Conservation (phyloP, 2,113 vertebrate genomes). For the Ahaetulla prasina region DNA sequence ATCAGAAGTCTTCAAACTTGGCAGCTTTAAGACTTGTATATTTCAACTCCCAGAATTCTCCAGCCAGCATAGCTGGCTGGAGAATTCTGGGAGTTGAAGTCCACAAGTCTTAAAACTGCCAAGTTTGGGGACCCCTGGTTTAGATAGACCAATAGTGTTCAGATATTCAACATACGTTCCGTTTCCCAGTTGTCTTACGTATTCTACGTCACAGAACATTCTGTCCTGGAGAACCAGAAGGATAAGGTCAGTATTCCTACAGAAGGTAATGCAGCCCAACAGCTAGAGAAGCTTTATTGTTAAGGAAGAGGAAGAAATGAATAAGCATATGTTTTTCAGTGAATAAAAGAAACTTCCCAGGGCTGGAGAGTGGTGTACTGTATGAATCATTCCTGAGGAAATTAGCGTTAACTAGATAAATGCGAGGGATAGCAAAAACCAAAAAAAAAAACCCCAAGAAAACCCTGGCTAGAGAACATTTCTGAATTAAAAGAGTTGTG, state of each 20-base stretch:
- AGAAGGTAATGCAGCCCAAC: constrained; percentile 54
- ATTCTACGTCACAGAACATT: not conserved
- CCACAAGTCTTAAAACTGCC: no score
- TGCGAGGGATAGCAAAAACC: constrained; percentile 52
- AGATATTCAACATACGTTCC: not conserved
- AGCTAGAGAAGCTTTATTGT: constrained; percentile 65
- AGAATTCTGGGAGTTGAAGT: no score
- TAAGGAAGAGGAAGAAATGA: constrained; percentile 61
- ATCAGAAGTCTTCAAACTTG: not conserved
- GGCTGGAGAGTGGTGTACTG: constrained; percentile 53
- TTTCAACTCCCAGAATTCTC: no score
- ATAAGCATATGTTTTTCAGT: constrained; percentile 74
- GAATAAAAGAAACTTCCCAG: constrained; percentile 70
- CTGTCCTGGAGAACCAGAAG: constrained; percentile 22
- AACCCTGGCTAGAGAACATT: constrained; percentile 37
- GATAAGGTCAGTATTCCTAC: not conserved
- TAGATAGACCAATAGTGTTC: not conserved
- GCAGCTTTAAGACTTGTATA: no score
- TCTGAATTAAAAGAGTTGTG: constrained; percentile 24
- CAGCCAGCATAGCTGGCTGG: no score
- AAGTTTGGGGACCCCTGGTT: not conserved
- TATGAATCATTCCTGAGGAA: constrained; percentile 59
- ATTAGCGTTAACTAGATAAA: constrained; percentile 65
- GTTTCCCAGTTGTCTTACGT: not conserved
- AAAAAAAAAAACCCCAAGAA: not conserved